Conservation (phyloP, 1,140 invertebrate species). For the Papilio glaucus region DNA sequence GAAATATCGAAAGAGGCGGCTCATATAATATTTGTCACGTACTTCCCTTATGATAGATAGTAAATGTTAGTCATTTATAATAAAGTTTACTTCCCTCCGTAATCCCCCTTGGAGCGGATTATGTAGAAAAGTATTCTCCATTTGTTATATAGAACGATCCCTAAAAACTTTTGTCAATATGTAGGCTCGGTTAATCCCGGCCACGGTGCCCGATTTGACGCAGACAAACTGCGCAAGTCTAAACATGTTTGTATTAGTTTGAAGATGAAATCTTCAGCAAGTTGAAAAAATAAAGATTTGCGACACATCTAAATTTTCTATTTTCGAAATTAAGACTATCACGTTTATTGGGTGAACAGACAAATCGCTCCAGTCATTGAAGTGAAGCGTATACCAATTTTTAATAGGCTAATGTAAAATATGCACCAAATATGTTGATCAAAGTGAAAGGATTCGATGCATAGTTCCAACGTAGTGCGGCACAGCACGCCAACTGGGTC, state of each 20-base stretch:
- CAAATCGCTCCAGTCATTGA: neutral
- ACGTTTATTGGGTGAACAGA: too few species aligned
- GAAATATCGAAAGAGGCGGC: too few species aligned
- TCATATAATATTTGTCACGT: neutral
- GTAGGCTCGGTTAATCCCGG: neutral
- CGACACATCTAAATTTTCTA: too few species aligned
- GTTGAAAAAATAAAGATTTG: too few species aligned
- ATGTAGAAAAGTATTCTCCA: slow-evolving; percentile 13
- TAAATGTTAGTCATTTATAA: slow-evolving; percentile 6
- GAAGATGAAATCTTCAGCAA: too few species aligned
- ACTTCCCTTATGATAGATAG: neutral
- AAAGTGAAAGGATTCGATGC: neutral
- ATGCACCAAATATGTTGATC: slow-evolving; percentile 4
- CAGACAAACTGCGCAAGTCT: neutral
- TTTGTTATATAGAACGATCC: slow-evolving; percentile 16
- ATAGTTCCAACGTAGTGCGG: slow-evolving; percentile 16
- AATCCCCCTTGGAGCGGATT: slow-evolving; percentile 5
- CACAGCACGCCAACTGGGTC: neutral
- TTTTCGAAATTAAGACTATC: too few species aligned
- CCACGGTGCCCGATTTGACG: neutral
- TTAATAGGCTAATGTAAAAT: neutral
- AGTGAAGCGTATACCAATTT: neutral
- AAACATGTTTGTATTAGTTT: too few species aligned
- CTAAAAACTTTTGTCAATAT: slow-evolving; percentile 24
- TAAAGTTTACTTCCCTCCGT: neutral